These are phyloP conservation scores for Drosophila triauraria DNA, from an alignment of 1,140 invertebrate species.

Conservation along the genomic window DNA sequence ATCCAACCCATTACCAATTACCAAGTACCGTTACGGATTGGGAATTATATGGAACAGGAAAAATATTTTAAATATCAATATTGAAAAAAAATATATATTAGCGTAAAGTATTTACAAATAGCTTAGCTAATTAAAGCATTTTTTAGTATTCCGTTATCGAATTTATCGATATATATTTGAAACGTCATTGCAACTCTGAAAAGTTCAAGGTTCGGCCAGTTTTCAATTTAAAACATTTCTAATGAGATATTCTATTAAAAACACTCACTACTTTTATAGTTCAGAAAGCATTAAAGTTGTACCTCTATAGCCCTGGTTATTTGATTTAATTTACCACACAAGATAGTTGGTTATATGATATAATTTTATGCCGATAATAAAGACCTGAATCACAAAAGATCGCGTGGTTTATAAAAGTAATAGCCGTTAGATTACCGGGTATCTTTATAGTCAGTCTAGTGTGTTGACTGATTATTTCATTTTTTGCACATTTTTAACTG, in stretches of 20 bases:
- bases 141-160: not conserved
- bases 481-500: not conserved
- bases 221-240: too few relatives aligned
- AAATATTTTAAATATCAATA: too few relatives aligned
- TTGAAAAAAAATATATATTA: too few relatives aligned
- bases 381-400: slow-evolving; percentile 5
- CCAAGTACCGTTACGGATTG: not conserved
- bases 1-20: not conserved
- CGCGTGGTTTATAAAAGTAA: not conserved
- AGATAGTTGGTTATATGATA: not conserved
- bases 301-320: too few relatives aligned
- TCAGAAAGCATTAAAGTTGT: too few relatives aligned
- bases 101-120: not conserved
- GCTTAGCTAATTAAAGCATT: not conserved
- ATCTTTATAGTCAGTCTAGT: slow-evolving; percentile 14
- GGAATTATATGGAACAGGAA: not conserved
- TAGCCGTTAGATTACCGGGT: slow-evolving; percentile 9
- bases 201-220: not conserved
- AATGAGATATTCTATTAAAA: too few relatives aligned
- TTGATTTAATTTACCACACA: not conserved
- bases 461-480: not conserved
- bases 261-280: too few relatives aligned
- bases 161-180: not conserved
- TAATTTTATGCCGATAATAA: not conserved
- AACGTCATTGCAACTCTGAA: not conserved